Base-by-base conservation (phyloP, 2,888 invertebrate genomes). In the Lordiphosa fenestrarum region DNA sequence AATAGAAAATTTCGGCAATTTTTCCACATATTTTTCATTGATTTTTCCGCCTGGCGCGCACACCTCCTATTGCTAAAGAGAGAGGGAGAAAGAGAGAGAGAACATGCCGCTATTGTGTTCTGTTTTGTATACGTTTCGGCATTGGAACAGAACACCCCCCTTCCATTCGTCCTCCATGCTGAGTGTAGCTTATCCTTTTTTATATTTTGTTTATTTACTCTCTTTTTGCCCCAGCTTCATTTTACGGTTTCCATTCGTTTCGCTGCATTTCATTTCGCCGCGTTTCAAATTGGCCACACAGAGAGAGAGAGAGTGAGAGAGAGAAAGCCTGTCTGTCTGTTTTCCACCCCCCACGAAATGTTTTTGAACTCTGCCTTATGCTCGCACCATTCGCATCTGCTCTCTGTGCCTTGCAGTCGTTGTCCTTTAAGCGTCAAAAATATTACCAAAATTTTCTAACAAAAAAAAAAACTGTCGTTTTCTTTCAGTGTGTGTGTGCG, bases 1-100 rank as follows among this genome's bases (percentile, higher is more conserved):
- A 58, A 66, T 42, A 53, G 25, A 62, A 53, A 63, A 56, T 58
- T 66, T 69, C 63, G 67, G 65, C 57, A 64, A 66, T 72, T 80
- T 84, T 84, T 77, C 44, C 80, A 78, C 63, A 84, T 84, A 81
- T 80, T 82, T 80, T 81, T 81, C 80, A 81, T 81, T 81, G 80
- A 81, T 81, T 81, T 81, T 81, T 81, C 30, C 78, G 69, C 58
- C 78, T 74, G 72, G 71, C 82, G 76, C 76, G 77, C 56, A 69
- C 77, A 58, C 56, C 65, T 73, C 65, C 65, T 61, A 52, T 53
- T 37, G 53, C 53, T 40, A 21, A 36, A 10, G 25, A 35, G 33
- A 48, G 49, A 39, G 46, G 44, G 47, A 25, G 56, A 47, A 48
- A 42, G 49, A 23, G 48, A n/a, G 38, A 51, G 6, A 42, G 33